Conservation (phyloP, 2,797 vertebrate genomes). For the Clarias laeviceps region DNA sequence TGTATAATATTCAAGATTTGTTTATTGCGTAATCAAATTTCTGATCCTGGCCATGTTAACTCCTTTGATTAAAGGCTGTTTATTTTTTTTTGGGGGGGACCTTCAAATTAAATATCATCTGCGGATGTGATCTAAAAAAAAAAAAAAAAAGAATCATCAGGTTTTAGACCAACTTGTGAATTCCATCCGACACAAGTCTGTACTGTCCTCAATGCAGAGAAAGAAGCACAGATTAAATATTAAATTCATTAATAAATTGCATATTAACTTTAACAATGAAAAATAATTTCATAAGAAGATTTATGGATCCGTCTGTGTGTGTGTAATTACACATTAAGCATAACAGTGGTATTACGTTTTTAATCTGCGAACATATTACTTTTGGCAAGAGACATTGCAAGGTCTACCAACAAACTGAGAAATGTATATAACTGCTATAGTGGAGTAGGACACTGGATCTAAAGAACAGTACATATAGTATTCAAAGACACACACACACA, state of each 20-base stretch:
- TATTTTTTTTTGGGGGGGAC: background rate
- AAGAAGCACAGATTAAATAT: background rate
- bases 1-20: background rate
- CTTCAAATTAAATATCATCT: too few relatives aligned
- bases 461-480: conserved; percentile 10
- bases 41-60: background rate
- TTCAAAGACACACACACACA: conserved; percentile 33
- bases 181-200: background rate
- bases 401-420: background rate
- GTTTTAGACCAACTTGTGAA: background rate
- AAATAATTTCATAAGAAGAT: background rate
- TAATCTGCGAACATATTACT: background rate
- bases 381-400: background rate
- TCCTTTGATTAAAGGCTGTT: background rate
- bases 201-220: background rate
- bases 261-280: background rate
- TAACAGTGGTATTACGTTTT: background rate
- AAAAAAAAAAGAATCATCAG: background rate
- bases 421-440: conserved; percentile 74
- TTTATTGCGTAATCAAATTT: background rate
- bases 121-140: background rate
- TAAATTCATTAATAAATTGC: background rate
- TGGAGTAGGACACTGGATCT: conserved; percentile 64
- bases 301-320: background rate
- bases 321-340: background rate